Evolutionary conservation across 2,113 vertebrate species (phyloP).

Genomic region (Ciconia maguari): DNA sequence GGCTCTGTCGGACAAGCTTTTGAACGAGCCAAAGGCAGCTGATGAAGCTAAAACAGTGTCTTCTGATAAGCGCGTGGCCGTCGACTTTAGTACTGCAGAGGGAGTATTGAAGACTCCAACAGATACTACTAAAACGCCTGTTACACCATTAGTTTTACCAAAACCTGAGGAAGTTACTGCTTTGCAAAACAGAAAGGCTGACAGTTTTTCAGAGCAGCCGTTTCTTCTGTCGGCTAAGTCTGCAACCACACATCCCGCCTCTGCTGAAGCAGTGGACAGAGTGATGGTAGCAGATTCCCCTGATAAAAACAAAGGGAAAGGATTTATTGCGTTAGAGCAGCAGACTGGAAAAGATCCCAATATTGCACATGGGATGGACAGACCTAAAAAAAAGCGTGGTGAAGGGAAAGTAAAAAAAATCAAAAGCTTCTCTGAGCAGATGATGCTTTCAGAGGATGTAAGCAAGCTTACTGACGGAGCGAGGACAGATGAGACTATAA

Average conservation of each 20-base stretch:
- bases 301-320: background rate
- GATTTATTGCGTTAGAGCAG: background rate
- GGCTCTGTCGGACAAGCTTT: accelerated
- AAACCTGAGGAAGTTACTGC: background rate
- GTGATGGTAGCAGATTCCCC: background rate
- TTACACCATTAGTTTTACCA: background rate
- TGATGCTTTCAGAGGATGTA: background rate
- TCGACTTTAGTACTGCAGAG: background rate
- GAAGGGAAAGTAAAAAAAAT: conserved; percentile 58
- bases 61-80: background rate
- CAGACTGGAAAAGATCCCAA: background rate
- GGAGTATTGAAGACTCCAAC: accelerated
- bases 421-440: background rate
- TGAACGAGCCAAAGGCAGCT: background rate
- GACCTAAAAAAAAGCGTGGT: conserved; percentile 23
- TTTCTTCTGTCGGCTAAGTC: background rate
- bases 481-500: background rate
- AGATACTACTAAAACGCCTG: background rate
- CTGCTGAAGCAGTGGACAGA: background rate
- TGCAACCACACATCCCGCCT: background rate
- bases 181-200: background rate
- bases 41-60: background rate
- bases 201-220: background rate
- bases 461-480: background rate
- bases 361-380: background rate